Conservation (phyloP, 1,140 invertebrate species). For the Acromyrmex charruanus region DNA sequence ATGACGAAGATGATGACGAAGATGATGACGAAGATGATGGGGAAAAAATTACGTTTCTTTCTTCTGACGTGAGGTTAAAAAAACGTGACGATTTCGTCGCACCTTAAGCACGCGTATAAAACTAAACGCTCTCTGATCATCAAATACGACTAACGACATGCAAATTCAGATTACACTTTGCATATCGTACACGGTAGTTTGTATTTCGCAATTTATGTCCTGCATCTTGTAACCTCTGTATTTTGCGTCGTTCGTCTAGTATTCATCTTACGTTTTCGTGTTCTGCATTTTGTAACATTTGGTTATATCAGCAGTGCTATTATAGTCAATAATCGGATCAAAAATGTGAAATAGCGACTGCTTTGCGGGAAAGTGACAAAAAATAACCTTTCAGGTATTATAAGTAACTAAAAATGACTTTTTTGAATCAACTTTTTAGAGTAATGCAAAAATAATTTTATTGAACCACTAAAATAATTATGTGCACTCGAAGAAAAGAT, state of each 20-base stretch:
- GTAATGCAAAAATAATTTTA: no score
- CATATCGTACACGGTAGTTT: neutral
- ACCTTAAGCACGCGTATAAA: neutral
- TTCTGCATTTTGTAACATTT: slow-evolving; percentile 7
- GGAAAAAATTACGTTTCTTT: neutral
- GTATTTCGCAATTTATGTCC: slow-evolving; percentile 13
- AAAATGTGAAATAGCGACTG: no score
- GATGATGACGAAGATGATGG: neutral
- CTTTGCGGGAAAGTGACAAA: no score
- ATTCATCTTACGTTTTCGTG: neutral
- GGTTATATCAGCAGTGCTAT: neutral
- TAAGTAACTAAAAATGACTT: no score
- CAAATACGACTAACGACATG: slow-evolving; percentile 17
- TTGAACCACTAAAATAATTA: no score
- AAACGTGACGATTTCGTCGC: neutral
- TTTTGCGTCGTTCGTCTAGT: neutral
- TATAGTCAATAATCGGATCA: no score
- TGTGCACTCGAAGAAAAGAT: no score
- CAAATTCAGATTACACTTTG: slow-evolving; percentile 15
- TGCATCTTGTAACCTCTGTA: neutral
- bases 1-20: neutral
- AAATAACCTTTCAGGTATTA: no score
- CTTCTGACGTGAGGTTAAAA: neutral
- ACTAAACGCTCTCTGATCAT: neutral
- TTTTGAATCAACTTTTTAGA: no score